phyloP scores from a whole-genome alignment of 1,140 invertebrate genomes.

The Tetragnatha versicolor region DNA sequence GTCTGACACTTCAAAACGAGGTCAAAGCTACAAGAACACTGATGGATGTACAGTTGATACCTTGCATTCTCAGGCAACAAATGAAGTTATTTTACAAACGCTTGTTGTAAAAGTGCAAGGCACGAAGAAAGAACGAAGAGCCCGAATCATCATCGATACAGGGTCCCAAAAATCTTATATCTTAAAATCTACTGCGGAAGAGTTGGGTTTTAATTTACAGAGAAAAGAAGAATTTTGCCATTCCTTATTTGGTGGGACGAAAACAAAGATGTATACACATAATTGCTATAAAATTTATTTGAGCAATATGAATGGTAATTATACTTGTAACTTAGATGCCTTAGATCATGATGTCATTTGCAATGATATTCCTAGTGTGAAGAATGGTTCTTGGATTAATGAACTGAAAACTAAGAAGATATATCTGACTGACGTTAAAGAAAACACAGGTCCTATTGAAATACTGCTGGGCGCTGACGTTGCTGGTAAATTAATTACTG shows the following conservation, averaged over 20 bases:
- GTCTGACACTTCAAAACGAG: slow-evolving; percentile 12
- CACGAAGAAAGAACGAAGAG: too few relatives aligned
- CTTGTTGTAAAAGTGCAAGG: slow-evolving; percentile 15
- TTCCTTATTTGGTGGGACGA: too few relatives aligned
- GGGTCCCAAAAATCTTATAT: too few relatives aligned
- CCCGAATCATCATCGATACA: too few relatives aligned
- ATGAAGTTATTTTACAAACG: slow-evolving; percentile 14
- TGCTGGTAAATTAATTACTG: slow-evolving; percentile 12
- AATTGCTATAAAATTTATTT: too few relatives aligned
- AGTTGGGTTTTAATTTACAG: too few relatives aligned
- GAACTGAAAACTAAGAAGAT: neutral
- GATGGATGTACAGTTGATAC: neutral
- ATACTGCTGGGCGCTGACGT: neutral
- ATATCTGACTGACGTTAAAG: neutral
- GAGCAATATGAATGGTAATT: too few relatives aligned
- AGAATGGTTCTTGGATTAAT: neutral
- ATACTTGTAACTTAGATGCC: too few relatives aligned
- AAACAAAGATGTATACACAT: too few relatives aligned
- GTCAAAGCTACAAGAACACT: neutral
- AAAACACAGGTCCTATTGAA: neutral
- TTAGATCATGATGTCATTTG: slow-evolving; percentile 13
- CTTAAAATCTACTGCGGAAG: too few relatives aligned
- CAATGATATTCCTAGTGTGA: neutral
- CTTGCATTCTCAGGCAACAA: neutral
- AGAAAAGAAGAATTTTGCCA: too few relatives aligned